These are phyloP conservation scores for Xestobium rufovillosum DNA, from an alignment of 2,888 invertebrate genomes.

Conservation along the genomic window DNA sequence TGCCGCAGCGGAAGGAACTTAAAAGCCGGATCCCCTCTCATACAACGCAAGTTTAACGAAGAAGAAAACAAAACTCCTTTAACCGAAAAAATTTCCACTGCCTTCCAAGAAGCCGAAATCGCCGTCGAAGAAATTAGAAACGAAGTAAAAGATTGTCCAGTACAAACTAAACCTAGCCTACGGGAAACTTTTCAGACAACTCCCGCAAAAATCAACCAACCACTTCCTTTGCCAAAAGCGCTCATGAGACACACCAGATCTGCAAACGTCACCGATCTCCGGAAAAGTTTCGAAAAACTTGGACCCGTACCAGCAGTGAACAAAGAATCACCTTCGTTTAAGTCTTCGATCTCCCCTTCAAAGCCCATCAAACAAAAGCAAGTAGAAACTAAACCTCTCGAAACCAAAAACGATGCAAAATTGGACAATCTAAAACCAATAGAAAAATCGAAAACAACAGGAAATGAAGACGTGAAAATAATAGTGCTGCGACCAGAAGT, in stretches of 20 bases:
- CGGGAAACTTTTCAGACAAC: background rate
- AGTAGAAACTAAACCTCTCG: conserved; percentile 5
- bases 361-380: conserved; percentile 20
- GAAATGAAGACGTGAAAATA: conserved; percentile 50
- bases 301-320: conserved; percentile 17
- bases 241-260: no score
- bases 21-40: conserved; percentile 62
- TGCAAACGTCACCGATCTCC: conserved; percentile 49
- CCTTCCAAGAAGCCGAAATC: conserved; percentile 18
- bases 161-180: conserved; percentile 7
- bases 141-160: conserved; percentile 6
- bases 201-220: conserved; percentile 1
- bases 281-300: conserved; percentile 49
- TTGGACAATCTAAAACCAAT: conserved; percentile 7
- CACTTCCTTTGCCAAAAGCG: conserved; percentile 3
- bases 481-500: conserved; percentile 61
- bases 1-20: conserved; percentile 74
- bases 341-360: conserved; percentile 11
- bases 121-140: conserved; percentile 26
- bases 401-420: conserved; percentile 20
- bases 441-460: conserved; percentile 16
- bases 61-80: background rate
- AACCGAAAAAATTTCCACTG: no score
- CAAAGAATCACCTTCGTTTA: background rate
- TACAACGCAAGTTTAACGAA: conserved; percentile 59